phyloP scores from a whole-genome alignment of 1,140 invertebrate genomes.

The Cardiocondyla obscurior region DNA sequence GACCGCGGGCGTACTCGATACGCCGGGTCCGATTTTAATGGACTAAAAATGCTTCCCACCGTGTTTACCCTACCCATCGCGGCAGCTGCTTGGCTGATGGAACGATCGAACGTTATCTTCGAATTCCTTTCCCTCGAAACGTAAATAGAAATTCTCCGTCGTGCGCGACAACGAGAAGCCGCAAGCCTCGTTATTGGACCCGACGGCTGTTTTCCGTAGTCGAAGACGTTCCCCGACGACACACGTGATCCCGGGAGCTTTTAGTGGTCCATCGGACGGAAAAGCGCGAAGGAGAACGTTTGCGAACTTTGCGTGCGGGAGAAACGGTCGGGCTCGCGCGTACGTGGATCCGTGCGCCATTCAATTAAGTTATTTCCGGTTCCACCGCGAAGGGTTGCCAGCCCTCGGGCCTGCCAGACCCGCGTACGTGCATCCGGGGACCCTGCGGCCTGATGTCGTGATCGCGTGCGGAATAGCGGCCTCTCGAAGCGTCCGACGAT shows the following conservation, averaged over 20 bases:
- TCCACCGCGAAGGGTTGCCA: constrained; percentile 35
- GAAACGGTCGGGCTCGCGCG: constrained; percentile 55
- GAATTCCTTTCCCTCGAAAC: neutral
- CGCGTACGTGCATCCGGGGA: neutral
- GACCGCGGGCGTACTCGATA: neutral
- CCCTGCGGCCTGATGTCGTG: neutral
- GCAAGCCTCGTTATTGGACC: constrained; percentile 11
- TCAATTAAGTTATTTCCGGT: constrained; percentile 70
- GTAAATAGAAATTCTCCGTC: constrained; percentile 2
- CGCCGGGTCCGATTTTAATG: too few species aligned
- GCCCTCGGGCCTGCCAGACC: neutral
- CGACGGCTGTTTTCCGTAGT: constrained; percentile 18
- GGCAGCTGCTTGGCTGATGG: neutral
- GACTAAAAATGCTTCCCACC: neutral
- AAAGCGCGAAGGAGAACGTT: neutral
- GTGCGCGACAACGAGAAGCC: neutral
- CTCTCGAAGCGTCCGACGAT: neutral
- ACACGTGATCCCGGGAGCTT: neutral
- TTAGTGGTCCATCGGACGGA: neutral
- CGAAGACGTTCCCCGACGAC: neutral
- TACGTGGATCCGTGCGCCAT: constrained; percentile 57
- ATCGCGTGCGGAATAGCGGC: neutral
- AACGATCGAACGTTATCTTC: neutral
- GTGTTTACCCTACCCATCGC: neutral
- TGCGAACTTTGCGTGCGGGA: neutral